phyloP scores from a whole-genome alignment of 2,797 vertebrate species.

The Anguilla marmorata region DNA sequence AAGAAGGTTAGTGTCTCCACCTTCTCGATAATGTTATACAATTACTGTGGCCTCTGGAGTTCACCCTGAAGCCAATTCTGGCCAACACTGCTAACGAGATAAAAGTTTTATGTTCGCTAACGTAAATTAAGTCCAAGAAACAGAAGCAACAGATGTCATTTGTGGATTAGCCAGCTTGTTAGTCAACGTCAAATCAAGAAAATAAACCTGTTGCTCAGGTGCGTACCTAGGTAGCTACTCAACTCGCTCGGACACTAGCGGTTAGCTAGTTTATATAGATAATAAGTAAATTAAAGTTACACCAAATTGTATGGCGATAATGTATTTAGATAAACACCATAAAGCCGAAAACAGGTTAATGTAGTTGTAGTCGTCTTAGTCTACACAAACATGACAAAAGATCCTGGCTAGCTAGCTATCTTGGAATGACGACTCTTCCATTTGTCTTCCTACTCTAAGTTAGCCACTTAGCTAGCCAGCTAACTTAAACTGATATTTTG shows the following conservation, averaged over 20 bases:
- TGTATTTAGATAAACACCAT: background rate
- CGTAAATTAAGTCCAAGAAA: conserved; percentile 36
- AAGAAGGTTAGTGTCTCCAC: background rate
- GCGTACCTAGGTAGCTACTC: background rate
- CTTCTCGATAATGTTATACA: background rate
- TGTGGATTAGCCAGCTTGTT: conserved; percentile 24
- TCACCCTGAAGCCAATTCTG: background rate
- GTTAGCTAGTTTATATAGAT: background rate
- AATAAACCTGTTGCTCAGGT: background rate
- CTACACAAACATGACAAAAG: background rate
- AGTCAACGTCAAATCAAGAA: background rate
- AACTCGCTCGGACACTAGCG: background rate
- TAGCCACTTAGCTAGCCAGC: background rate
- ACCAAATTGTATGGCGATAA: background rate
- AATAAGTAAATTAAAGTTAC: background rate
- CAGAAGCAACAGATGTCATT: conserved; percentile 69
- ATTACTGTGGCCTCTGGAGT: background rate
- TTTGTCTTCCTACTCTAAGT: background rate
- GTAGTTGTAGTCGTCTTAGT: background rate
- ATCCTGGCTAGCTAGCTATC: background rate
- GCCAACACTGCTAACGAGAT: background rate
- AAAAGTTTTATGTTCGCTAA: background rate
- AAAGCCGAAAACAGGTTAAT: background rate
- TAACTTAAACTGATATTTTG: background rate
- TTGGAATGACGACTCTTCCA: background rate